Evolutionary conservation across 2,797 vertebrate species (phyloP), one percentile per base, ranked within the genome.

Genomic region (Podarcis siculus): DNA sequence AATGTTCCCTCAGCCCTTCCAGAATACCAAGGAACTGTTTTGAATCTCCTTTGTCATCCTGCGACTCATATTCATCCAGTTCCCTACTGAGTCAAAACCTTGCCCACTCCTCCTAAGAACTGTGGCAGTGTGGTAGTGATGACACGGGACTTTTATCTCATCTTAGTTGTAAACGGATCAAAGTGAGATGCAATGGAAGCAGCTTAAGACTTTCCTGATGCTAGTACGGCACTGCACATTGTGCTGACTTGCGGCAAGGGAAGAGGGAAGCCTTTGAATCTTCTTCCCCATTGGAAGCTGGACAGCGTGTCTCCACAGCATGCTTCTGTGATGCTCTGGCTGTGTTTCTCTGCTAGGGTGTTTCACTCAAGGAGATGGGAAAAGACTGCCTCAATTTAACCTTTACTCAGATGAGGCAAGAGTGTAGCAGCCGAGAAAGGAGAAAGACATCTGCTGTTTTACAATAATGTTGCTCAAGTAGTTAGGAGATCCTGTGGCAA

Each of bases 141-240:
- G 58, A 35, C 49, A 55, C 15, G 13, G 55, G 79, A 88, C 80
- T 90, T 69, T 80, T 0, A 0, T 82, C 77, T 85, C 90, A 84
- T 17, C 69, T 88, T 85, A 89, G 27, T 83, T 86, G 69, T 78
- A 66, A 85, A 75, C 64, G 90, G 88, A 95, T 95, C 84, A 95
- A 95, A 94, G 49, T 0, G 2, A 86, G 82, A 72, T 90, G 83
- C 49, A 89, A 76, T 80, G 90, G 88, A 92, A 86, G 88, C 66
- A 89, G 78, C 64, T 82, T 93, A 66, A 91, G 90, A 71, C 88
- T 94, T 93, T 87, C 73, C 86, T 75, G 37, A 83, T 93, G 71
- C 87, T 92, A 45, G 82, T 93, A 82, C 87, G 89, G 79, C 61
- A 58, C 89, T 73, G 92, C 82, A 76, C 89, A 42, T 88, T 91